These are phyloP conservation scores for Otus scops DNA, from an alignment of 2,797 vertebrate species.

Conservation along the genomic window DNA sequence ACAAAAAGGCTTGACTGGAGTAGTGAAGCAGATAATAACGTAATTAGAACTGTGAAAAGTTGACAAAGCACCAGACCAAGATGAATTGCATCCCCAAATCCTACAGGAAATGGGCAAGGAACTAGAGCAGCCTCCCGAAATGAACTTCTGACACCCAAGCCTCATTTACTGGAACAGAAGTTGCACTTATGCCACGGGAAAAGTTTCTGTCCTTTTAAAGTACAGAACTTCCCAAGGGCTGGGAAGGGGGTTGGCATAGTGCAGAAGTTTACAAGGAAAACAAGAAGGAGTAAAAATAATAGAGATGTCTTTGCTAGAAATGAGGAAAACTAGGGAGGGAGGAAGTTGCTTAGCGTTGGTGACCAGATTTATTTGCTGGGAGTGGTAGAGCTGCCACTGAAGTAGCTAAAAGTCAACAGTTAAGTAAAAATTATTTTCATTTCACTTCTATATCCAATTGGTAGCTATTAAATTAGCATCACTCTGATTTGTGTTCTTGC, in stretches of 20 bases:
- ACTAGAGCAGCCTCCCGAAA: neutral
- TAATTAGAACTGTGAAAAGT: conserved; percentile 38
- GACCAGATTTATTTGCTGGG: neutral
- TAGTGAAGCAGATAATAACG: conserved; percentile 21
- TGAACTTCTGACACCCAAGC: neutral
- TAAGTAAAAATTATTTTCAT: neutral
- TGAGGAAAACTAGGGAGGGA: neutral
- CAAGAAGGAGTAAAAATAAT: neutral
- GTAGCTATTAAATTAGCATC: neutral
- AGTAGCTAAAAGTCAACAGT: neutral
- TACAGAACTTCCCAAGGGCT: neutral
- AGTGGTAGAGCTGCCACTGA: neutral
- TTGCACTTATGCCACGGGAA: neutral
- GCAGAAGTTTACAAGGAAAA: neutral
- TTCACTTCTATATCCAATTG: neutral
- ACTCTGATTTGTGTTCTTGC: neutral
- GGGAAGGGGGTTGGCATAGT: neutral
- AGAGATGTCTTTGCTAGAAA: neutral
- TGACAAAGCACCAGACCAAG: conserved; percentile 15
- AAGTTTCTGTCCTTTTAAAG: neutral
- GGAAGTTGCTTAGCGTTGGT: neutral
- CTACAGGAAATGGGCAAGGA: neutral
- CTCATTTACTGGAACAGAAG: neutral
- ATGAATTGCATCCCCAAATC: neutral
- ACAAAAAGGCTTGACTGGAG: neutral